These are phyloP conservation scores for Lordiphosa mommai DNA, from an alignment of 1,140 invertebrate genomes.

Conservation along the genomic window DNA sequence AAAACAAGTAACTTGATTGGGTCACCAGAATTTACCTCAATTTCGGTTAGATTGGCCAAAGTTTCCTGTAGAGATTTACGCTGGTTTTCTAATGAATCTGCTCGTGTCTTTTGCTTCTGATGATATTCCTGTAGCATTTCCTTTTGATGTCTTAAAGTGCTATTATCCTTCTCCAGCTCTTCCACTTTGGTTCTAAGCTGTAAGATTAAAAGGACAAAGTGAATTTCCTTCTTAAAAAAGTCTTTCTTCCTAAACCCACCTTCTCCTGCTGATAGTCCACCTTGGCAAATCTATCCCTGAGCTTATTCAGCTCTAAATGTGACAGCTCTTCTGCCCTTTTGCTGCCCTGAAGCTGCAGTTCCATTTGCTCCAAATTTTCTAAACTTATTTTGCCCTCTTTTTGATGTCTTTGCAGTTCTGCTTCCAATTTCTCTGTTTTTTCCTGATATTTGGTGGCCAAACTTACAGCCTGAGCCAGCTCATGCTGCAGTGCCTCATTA, in stretches of 20 bases:
- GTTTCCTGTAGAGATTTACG: slow-evolving; percentile 66
- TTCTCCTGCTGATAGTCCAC: slow-evolving; percentile 69
- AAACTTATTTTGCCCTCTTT: slow-evolving; percentile 27
- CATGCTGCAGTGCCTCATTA: slow-evolving; percentile 57
- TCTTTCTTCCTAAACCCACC: slow-evolving; percentile 11
- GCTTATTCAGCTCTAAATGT: slow-evolving; percentile 60
- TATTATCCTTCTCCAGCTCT: slow-evolving; percentile 60
- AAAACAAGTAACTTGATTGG: not conserved
- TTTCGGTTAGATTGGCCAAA: slow-evolving; percentile 60
- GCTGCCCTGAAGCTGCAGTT: slow-evolving; percentile 58
- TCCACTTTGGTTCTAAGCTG: slow-evolving; percentile 54
- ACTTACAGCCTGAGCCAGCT: slow-evolving; percentile 62
- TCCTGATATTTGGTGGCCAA: slow-evolving; percentile 71
- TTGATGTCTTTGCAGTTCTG: slow-evolving; percentile 38
- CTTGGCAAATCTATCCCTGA: slow-evolving; percentile 65
- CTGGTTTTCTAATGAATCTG: slow-evolving; percentile 59
- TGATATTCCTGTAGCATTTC: slow-evolving; percentile 74
- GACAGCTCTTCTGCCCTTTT: slow-evolving; percentile 58
- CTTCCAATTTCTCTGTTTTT: slow-evolving; percentile 65
- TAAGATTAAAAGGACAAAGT: not conserved
- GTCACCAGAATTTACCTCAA: slow-evolving; percentile 37
- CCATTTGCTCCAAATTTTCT: slow-evolving; percentile 55
- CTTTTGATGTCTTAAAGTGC: slow-evolving; percentile 56
- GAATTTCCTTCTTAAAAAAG: not conserved
- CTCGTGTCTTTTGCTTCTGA: slow-evolving; percentile 66